Evolutionary conservation across 2,888 invertebrate genomes (phyloP).

Genomic region (Rotaria sp.): DNA sequence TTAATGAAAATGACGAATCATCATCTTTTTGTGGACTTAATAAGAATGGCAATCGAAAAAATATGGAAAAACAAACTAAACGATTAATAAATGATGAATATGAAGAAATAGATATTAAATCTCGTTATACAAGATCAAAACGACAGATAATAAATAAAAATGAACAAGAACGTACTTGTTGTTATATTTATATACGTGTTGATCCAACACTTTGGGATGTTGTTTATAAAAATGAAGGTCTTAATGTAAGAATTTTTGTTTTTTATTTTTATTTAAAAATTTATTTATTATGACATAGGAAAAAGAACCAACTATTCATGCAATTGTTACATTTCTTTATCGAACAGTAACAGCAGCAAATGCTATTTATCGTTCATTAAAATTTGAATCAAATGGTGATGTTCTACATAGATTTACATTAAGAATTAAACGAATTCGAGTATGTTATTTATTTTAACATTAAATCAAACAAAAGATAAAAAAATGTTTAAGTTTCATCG

Average conservation of each 20-base stretch:
- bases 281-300: background rate
- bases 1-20: background rate
- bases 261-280: background rate
- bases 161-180: slow-evolving; percentile 30
- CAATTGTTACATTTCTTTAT: slow-evolving; percentile 22
- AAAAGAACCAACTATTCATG: slow-evolving; percentile 27
- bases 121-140: slow-evolving; percentile 30
- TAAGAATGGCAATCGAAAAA: background rate
- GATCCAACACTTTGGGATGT: slow-evolving; percentile 36
- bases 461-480: too few relatives aligned
- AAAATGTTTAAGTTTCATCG: too few relatives aligned
- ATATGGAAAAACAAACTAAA: slow-evolving; percentile 31
- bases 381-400: slow-evolving; percentile 5
- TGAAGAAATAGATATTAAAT: slow-evolving; percentile 14
- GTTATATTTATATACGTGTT: slow-evolving; percentile 33
- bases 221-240: slow-evolving; percentile 37
- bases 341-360: slow-evolving; percentile 32
- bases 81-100: background rate
- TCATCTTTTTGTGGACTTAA: slow-evolving; percentile 22
- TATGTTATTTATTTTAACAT: background rate
- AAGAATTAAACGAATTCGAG: slow-evolving; percentile 21
- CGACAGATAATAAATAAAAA: slow-evolving; percentile 20
- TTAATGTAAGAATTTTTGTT: background rate
- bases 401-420: background rate
- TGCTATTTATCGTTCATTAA: background rate